Conservation (phyloP, 2,888 invertebrate species). For the Acrobasis consociella region DNA sequence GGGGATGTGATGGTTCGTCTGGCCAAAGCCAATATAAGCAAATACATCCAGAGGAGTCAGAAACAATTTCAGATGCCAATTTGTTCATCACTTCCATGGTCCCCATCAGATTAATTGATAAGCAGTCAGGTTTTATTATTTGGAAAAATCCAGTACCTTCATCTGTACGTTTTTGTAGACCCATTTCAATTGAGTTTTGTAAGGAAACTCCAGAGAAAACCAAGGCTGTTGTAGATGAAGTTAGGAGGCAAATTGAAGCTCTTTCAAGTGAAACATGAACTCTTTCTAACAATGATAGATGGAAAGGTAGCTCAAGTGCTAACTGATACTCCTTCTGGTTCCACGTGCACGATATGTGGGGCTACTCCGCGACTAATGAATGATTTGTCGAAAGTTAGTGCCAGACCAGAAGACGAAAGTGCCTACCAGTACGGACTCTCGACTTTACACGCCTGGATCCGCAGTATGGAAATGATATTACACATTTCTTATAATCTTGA, state of each 20-base stretch:
- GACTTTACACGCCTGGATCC: slow-evolving; percentile 25
- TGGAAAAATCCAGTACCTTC: slow-evolving; percentile 36
- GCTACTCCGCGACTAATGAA: background rate
- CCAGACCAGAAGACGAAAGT: background rate
- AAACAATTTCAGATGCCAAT: slow-evolving; percentile 30
- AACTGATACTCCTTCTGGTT: background rate
- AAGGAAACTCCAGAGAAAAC: slow-evolving; percentile 34
- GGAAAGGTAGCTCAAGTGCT: slow-evolving; percentile 27
- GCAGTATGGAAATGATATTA: slow-evolving; percentile 27
- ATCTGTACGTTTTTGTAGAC: slow-evolving; percentile 30
- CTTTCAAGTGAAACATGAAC: slow-evolving; percentile 34
- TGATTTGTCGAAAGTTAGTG: background rate
- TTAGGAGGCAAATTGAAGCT: slow-evolving; percentile 24
- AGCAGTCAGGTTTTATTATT: slow-evolving; percentile 26
- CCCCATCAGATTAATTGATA: slow-evolving; percentile 32
- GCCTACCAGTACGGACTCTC: slow-evolving; percentile 25
- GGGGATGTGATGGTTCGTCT: slow-evolving; percentile 28
- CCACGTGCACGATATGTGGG: background rate
- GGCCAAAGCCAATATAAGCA: slow-evolving; percentile 36
- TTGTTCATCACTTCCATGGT: slow-evolving; percentile 34
- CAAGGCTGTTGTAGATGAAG: slow-evolving; percentile 29
- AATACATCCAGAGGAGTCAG: slow-evolving; percentile 26
- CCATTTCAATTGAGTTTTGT: slow-evolving; percentile 32
- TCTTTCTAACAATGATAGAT: slow-evolving; percentile 38
- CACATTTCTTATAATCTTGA: slow-evolving; percentile 26